phyloP scores from a whole-genome alignment of 2,113 vertebrate species.

The Coptodon bakossiorum region DNA sequence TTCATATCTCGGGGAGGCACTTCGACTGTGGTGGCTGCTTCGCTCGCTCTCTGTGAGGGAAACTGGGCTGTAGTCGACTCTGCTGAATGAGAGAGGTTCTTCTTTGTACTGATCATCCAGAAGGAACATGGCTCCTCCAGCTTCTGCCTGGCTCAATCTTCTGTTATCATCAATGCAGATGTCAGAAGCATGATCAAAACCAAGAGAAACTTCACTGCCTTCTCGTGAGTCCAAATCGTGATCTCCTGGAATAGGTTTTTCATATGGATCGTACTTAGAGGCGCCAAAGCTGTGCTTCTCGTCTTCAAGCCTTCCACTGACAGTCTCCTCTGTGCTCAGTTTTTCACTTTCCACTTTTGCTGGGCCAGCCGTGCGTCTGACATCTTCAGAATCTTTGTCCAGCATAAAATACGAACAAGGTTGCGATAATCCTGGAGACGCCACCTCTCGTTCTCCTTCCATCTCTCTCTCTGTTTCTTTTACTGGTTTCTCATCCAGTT shows the following conservation, averaged over 20 bases:
- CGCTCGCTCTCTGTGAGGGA: conserved; percentile 56
- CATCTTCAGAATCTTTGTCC: conserved; percentile 45
- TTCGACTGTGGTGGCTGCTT: conserved; percentile 44
- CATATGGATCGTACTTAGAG: conserved; percentile 73
- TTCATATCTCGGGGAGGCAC: conserved; percentile 49
- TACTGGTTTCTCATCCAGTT: conserved; percentile 40
- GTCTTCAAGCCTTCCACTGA: neutral
- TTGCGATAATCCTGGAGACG: conserved; percentile 63
- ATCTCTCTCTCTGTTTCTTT: conserved; percentile 70
- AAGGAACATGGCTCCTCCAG: conserved; percentile 46
- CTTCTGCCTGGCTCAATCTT: conserved; percentile 46
- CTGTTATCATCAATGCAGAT: conserved; percentile 62
- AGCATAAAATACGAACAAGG: conserved; percentile 57
- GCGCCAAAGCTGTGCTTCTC: conserved; percentile 44
- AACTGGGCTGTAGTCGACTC: conserved; percentile 47
- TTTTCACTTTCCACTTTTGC: conserved; percentile 18
- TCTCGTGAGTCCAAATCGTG: conserved; percentile 31
- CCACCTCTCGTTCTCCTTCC: conserved; percentile 68
- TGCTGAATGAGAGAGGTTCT: conserved; percentile 59
- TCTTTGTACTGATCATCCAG: conserved; percentile 64
- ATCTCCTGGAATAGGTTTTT: conserved; percentile 63
- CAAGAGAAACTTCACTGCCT: conserved; percentile 22
- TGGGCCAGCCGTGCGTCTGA: neutral
- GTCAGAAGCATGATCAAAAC: conserved; percentile 29
- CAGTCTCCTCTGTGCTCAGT: neutral